Evolutionary conservation across 2,113 vertebrate genomes (phyloP).

Genomic region (Gymnocephalus cernua): DNA sequence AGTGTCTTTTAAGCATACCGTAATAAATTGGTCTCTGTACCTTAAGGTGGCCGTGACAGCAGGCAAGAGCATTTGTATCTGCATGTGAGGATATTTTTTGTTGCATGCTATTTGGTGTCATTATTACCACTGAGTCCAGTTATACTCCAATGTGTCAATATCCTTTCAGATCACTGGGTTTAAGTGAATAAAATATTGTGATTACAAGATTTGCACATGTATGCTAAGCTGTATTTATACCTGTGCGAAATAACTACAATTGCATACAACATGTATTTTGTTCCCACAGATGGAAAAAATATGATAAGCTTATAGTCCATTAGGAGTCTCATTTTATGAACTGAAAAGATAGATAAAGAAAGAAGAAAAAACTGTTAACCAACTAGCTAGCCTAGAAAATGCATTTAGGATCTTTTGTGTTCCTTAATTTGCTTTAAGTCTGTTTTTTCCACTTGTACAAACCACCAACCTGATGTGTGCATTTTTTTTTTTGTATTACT

Average conservation of each 20-base stretch:
- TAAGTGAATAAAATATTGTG: not conserved
- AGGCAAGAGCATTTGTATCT: not conserved
- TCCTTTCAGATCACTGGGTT: not conserved
- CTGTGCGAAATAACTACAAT: not conserved
- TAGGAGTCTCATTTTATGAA: not conserved
- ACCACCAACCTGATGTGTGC: not conserved
- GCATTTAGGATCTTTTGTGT: not conserved
- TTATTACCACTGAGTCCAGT: not conserved
- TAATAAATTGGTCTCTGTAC: not conserved
- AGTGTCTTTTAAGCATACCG: not conserved
- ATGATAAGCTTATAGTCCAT: not conserved
- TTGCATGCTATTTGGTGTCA: not conserved
- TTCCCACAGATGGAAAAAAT: not conserved
- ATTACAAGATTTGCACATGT: not conserved
- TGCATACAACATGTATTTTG: not conserved
- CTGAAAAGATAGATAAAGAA: not conserved
- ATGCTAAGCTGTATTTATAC: too few relatives aligned
- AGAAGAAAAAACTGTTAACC: not conserved
- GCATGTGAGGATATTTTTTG: not conserved
- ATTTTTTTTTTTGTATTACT: not conserved
- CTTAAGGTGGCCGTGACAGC: too few relatives aligned
- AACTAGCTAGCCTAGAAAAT: not conserved
- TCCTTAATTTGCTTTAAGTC: not conserved
- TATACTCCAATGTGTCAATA: not conserved
- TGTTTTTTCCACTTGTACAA: constrained; percentile 13